Percentiles rank a stretch among this genome's conserved stretches.
Conservation (phyloP, 2,797 vertebrate species). For the Melanotaenia maccullochi region DNA sequence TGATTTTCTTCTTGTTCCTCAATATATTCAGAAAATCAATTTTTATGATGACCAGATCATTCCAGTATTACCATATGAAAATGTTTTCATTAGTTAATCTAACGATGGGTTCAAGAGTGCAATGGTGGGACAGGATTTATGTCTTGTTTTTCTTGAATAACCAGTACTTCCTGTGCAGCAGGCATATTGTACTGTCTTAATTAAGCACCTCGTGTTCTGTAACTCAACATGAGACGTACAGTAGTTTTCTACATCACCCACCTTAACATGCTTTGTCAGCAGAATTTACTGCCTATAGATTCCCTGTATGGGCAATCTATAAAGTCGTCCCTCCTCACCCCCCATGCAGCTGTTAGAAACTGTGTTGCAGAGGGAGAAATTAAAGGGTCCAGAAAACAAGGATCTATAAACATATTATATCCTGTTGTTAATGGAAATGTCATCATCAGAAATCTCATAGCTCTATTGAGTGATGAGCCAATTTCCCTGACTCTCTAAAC, state of each 20-base stretch:
- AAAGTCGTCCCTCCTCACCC: conserved; percentile 63
- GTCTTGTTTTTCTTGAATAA: conserved; percentile 20
- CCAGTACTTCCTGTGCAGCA: conserved; percentile 11
- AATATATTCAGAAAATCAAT: conserved; percentile 47
- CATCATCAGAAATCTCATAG: conserved; percentile 74
- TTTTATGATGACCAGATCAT: conserved; percentile 45
- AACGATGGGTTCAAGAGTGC: conserved; percentile 43
- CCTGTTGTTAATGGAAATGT: conserved; percentile 79
- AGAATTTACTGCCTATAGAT: conserved; percentile 75
- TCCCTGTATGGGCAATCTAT: conserved; percentile 73
- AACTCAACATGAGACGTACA: conserved; percentile 43
- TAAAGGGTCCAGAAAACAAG: conserved; percentile 74
- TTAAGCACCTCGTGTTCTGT: conserved; percentile 51
- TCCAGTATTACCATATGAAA: conserved; percentile 35
- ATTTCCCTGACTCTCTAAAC: conserved; percentile 66
- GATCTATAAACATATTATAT: conserved; percentile 85
- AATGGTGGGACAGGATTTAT: conserved; percentile 11
- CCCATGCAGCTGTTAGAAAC: conserved; percentile 73
- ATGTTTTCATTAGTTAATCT: conserved; percentile 32
- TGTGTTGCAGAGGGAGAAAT: conserved; percentile 78
- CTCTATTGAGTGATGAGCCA: conserved; percentile 72
- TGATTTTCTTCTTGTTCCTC: conserved; percentile 42
- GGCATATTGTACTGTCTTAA: conserved; percentile 38
- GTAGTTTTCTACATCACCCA: conserved; percentile 52
- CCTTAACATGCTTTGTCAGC: conserved; percentile 70